Base-by-base conservation (phyloP, 2,797 vertebrate genomes). In the Pelochelys cantorii region DNA sequence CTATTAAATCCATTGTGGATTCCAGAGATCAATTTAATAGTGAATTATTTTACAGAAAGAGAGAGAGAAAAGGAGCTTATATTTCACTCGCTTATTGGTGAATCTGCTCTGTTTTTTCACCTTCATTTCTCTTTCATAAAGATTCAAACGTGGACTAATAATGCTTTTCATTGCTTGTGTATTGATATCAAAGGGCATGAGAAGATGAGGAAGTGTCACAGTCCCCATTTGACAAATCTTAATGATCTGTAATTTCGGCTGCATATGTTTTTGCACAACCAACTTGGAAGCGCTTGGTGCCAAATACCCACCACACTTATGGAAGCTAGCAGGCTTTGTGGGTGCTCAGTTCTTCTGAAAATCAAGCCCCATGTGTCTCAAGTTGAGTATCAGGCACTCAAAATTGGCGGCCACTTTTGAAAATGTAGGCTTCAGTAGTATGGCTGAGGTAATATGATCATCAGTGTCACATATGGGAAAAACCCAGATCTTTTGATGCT, bases 21-120 rank as follows among this genome's bases (percentile, higher is more conserved):
- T 92, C 78, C 89, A 93, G 79, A 97, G 74, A 97, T 94, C 91
- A 90, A 78, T 95, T 92, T 84, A 94, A 90, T 71, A 90, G 81
- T 92, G 77, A 97, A 91, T 93, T 96, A 91, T 93, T 96, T 95
- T 93, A 84, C 0, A 0, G 59, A 34, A 94, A 80, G 81, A 80
- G 86, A 94, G 83, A 56, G 25, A 79, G 59, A 55, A 52, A 15
- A 31, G 29, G 52, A 60, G 31, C 78, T 87, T 95, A 81, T 68
- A 92, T 94, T 96, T 94, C 71, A 86, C 55, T 79, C 85, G 77
- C 83, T 71, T 79, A 7, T 59, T 90, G 71, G 84, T 74, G 75
- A 92, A 79, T 59, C 79, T 54, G 17, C 54, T 3, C 1, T 57
- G 71, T 84, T 86, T 92, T 54, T 23, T 53, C 1, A 13, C 3